Conservation (phyloP, 2,888 invertebrate genomes). For the Antheraea yamamai region DNA sequence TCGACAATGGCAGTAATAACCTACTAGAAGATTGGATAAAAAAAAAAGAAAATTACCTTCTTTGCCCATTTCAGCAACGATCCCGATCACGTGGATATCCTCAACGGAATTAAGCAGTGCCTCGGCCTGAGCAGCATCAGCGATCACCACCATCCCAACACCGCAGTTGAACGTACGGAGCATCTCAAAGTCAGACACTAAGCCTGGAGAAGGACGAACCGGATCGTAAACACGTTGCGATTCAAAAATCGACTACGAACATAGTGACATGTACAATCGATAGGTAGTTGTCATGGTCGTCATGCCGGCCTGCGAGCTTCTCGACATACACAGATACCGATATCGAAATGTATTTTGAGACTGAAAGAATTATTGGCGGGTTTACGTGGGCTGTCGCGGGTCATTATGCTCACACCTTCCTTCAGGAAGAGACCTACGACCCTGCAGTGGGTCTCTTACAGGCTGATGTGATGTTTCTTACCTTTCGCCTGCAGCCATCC, state of each 20-base stretch:
- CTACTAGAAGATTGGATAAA: background rate
- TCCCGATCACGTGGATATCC: conserved; percentile 69
- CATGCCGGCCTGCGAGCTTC: too few relatives aligned
- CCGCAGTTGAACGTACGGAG: conserved; percentile 97
- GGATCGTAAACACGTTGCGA: background rate
- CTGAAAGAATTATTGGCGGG: too few relatives aligned
- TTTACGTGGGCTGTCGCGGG: too few relatives aligned
- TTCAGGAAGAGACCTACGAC: too few relatives aligned
- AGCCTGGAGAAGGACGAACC: conserved; percentile 71
- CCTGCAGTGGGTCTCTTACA: too few relatives aligned
- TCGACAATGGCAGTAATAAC: background rate
- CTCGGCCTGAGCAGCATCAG: conserved; percentile 82
- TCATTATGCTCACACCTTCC: too few relatives aligned
- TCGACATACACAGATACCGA: too few relatives aligned
- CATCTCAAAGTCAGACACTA: conserved; percentile 90
- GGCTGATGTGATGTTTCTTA: conserved; percentile 34
- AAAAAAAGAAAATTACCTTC: conserved; percentile 50
- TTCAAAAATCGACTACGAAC: background rate
- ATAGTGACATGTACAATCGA: too few relatives aligned
- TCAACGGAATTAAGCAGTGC: conserved; percentile 61
- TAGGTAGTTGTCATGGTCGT: too few relatives aligned
- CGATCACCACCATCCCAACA: conserved; percentile 92
- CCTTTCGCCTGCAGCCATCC: conserved; percentile 92
- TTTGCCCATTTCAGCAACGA: conserved; percentile 60
- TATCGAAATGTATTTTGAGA: too few relatives aligned